These are phyloP conservation scores for Tangara arthus DNA, from an alignment of 2,797 vertebrate genomes.

Conservation along the genomic window DNA sequence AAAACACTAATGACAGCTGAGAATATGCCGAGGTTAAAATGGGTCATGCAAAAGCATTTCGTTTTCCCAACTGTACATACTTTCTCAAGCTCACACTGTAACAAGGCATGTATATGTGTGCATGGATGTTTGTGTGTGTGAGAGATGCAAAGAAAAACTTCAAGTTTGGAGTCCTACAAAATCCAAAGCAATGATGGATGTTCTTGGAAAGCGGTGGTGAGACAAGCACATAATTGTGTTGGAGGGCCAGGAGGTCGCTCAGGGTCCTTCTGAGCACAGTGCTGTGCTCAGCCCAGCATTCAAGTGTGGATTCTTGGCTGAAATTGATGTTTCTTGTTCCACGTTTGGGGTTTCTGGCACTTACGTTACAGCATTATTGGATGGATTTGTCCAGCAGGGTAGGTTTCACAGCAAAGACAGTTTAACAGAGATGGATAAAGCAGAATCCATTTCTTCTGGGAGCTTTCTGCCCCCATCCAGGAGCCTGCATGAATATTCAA, in stretches of 20 bases:
- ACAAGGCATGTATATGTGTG: background rate
- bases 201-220: background rate
- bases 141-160: background rate
- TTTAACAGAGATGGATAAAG: background rate
- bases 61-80: background rate
- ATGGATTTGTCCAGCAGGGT: background rate
- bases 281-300: background rate
- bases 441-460: background rate
- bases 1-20: slow-evolving; percentile 43
- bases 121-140: background rate
- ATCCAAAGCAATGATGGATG: background rate
- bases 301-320: background rate
- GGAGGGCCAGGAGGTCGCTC: background rate
- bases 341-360: background rate
- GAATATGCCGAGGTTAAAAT: slow-evolving; percentile 16
- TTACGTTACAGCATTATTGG: background rate
- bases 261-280: background rate
- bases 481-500: background rate
- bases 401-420: background rate
- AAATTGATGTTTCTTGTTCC: background rate
- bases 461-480: background rate
- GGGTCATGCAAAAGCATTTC: slow-evolving; percentile 2
- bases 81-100: background rate
- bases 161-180: background rate
- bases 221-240: background rate